Evolutionary conservation across 2,113 vertebrate species (phyloP), one percentile per base, ranked within the genome.

Genomic region (Hippoglossus stenolepis): DNA sequence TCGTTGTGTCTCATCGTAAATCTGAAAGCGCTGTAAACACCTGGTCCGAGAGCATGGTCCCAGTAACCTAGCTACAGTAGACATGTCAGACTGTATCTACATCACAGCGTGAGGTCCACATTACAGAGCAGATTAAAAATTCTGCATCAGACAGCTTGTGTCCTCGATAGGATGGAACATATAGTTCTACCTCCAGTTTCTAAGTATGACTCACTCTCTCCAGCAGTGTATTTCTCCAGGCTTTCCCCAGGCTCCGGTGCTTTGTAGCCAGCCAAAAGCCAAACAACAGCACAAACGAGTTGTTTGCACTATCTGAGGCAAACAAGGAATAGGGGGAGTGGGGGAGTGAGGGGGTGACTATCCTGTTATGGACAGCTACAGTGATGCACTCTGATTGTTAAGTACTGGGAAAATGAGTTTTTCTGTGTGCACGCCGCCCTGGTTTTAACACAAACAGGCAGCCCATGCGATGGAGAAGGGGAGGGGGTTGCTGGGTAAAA

Each of bases 161-260:
- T 87, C 82, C 84, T 88, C 54, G 6, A 81, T 70, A 63, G 20
- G 61, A 78, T 72, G 85, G 87, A 89, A 91, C 89, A 88, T 74
- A 60, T 87, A 89, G 85, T 89, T 88, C 90, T 77, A 21, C 66
- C 70, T 89, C 69, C 63, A 28, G 75, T 51, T 71, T 80, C 28
- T 60, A 35, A 79, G 63, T 21, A 75, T 75, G 85, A 84, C 69
- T 76, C 83, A 81, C 83, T 14, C 66, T 60, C 69, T 62, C 43
- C 31, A 65, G 71, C 61, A 28, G 20, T 24, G 2, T 12, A 43
- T 20, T 70, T 84, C 70, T 68, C 62, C 69, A 62, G 80, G 66
- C 65, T 85, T 83, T 3, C 85, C 78, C 58, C 61, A 20, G 15
- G 56, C 14, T 43, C 79, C 71, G 49, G 59, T 61, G 60, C 57